Evolutionary conservation across 1,140 invertebrate species (phyloP), one percentile per base, ranked within the genome.

Genomic region (Drosophila orosa): DNA sequence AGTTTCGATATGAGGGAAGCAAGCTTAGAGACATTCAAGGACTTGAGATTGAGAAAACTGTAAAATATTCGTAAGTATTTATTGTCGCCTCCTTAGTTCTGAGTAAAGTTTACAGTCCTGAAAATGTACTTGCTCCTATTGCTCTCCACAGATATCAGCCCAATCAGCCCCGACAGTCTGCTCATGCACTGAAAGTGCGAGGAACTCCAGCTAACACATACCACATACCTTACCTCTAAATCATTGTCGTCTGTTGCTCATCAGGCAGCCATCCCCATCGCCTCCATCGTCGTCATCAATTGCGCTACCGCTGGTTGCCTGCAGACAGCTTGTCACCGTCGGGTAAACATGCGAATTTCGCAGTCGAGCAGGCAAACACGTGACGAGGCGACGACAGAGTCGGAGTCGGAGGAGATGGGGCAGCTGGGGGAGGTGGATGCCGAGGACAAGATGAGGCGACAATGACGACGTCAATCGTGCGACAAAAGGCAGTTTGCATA

Each of bases 291-390:
- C 86, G 78, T 90, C 86, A 90, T 90, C 86, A 90, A 90, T 90
- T 90, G 73, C 73, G 72, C 60, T 66, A 73, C 71, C 58, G 50
- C 44, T 74, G 66, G 82, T 78, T 68, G 82, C 78, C 73, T 90
- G 81, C 86, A 90, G 86, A 90, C 86, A 90, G 86, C 81, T 86
- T 90, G 86, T 90, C 86, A 90, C 86, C 86, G 81, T 86, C 76
- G 78, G 79, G 86, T 68, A 90, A 90, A 90, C 86, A 90, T 86
- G 76, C 67, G 81, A 90, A 86, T 90, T 90, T 90, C 79, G 86
- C 86, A 82, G 81, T 86, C 79, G 86, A 90, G 81, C 86, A 69
- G 77, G 80, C 84, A 90, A 80, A 90, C 86, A 90, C 86, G 86
- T 90, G 86, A 90, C 75, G 65, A 68, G 59, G 47, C 60, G 74